These are phyloP conservation scores for Lymantria monacha DNA, from an alignment of 2,888 invertebrate genomes.

Conservation along the genomic window DNA sequence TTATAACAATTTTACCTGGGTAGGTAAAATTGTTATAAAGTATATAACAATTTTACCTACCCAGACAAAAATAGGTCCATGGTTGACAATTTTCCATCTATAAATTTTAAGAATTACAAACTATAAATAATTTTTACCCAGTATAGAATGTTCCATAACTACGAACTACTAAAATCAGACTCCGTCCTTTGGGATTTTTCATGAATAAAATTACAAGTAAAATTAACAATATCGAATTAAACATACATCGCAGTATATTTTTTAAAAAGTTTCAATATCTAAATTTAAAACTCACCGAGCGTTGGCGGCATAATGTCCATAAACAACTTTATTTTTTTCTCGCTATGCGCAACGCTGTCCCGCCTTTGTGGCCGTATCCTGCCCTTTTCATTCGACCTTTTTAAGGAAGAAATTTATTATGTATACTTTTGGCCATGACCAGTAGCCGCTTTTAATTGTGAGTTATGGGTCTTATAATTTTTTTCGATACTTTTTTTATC, in stretches of 20 bases:
- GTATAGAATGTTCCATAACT: too few relatives aligned
- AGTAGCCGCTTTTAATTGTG: slow-evolving; percentile 81
- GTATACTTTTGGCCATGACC: slow-evolving; percentile 78
- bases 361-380: slow-evolving; percentile 75
- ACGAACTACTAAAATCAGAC: too few relatives aligned
- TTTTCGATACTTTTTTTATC: slow-evolving; percentile 42
- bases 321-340: slow-evolving; percentile 73
- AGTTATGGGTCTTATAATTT: slow-evolving; percentile 68
- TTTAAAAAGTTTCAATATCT: slow-evolving; percentile 53
- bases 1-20: too few relatives aligned
- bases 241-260: slow-evolving; percentile 20
- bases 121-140: too few relatives aligned
- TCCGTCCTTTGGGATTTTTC: too few relatives aligned
- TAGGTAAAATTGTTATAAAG: too few relatives aligned
- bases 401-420: slow-evolving; percentile 80
- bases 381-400: slow-evolving; percentile 78
- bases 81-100: too few relatives aligned
- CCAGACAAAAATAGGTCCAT: too few relatives aligned
- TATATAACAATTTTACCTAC: too few relatives aligned
- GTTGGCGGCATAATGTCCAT: slow-evolving; percentile 78
- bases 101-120: too few relatives aligned
- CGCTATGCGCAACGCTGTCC: slow-evolving; percentile 55
- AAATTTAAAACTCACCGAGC: slow-evolving; percentile 69
- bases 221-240: slow-evolving; percentile 22
- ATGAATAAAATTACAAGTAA: background rate